Conservation (phyloP, 2,113 vertebrate genomes). For the Gopherus evgoodei region DNA sequence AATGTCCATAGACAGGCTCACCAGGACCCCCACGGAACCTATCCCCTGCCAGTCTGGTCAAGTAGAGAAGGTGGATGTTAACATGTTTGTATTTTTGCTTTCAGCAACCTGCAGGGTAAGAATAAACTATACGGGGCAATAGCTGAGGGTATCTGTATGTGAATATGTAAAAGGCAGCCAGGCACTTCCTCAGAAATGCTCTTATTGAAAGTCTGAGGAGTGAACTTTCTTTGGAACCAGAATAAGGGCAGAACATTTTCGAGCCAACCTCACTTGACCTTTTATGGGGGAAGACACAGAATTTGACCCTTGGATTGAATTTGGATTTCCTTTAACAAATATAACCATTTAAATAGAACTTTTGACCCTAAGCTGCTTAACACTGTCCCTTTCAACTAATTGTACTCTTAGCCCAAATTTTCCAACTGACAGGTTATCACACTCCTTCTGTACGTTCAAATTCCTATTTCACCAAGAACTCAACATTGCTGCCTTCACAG, state of each 20-base stretch:
- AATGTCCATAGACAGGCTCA: not conserved
- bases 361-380: not conserved
- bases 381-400: not conserved
- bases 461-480: not conserved
- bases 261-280: not conserved
- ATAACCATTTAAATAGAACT: fast-evolving
- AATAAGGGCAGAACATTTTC: not conserved
- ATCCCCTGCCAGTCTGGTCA: fast-evolving
- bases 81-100: not conserved
- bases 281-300: not conserved
- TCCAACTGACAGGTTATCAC: fast-evolving
- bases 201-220: not conserved
- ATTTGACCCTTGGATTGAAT: not conserved
- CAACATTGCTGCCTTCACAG: fast-evolving
- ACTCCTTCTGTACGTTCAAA: fast-evolving
- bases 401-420: not conserved
- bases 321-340: not conserved
- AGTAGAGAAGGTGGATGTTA: not conserved
- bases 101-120: not conserved
- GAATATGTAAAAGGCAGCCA: slow-evolving; percentile 20
- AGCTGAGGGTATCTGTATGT: not conserved
- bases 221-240: not conserved
- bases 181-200: slow-evolving; percentile 24
- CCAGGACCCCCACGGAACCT: fast-evolving
- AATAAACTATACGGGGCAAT: not conserved